phyloP scores from a whole-genome alignment of 2,888 invertebrate genomes.

The Lottia scabra region DNA sequence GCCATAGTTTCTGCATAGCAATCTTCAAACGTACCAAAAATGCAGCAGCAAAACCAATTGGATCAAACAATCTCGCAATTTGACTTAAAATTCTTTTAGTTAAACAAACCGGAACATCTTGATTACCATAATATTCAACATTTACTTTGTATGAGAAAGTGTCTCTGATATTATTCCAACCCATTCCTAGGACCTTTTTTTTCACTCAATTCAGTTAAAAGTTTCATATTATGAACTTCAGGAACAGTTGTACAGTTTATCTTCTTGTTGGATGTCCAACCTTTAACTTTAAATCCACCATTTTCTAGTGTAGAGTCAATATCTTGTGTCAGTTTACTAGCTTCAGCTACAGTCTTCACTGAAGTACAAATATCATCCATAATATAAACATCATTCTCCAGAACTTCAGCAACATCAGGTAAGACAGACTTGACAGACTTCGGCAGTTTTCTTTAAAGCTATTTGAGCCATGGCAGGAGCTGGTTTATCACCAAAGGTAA shows the following conservation, averaged over 20 bases:
- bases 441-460: neutral
- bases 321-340: neutral
- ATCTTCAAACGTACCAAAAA: neutral
- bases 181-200: neutral
- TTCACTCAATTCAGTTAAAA: neutral
- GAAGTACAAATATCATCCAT: neutral
- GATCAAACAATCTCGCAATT: neutral
- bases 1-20: neutral
- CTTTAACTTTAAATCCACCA: neutral
- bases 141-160: neutral
- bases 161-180: neutral
- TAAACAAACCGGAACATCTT: neutral
- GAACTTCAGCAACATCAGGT: too few species aligned
- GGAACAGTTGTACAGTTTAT: neutral
- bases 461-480: constrained; percentile 15
- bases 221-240: neutral
- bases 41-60: constrained; percentile 2
- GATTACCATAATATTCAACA: neutral
- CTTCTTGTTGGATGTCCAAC: neutral
- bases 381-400: neutral
- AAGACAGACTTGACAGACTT: too few species aligned
- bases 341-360: neutral
- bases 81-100: neutral
- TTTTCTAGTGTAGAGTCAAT: neutral
- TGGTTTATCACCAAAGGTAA: constrained; percentile 18